Evolutionary conservation across 2,113 vertebrate genomes (phyloP).

Genomic region (Nanger granti): DNA sequence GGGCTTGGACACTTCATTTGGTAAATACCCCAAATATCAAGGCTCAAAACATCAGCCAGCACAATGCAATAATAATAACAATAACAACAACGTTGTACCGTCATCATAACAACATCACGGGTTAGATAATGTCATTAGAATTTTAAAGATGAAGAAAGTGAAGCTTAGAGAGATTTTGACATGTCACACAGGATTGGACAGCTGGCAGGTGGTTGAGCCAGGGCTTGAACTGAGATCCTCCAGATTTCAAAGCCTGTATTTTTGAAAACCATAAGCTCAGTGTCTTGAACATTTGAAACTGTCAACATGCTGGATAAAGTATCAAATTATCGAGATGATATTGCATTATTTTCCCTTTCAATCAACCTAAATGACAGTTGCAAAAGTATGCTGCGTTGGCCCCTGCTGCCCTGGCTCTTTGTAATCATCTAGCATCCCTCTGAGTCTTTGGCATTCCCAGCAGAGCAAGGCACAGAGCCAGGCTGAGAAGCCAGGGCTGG

Average conservation of each 20-base stretch:
- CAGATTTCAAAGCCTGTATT: neutral
- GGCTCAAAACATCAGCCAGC: constrained; percentile 5
- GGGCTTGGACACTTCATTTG: neutral
- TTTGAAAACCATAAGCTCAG: neutral
- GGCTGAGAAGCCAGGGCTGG: neutral
- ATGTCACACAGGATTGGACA: neutral
- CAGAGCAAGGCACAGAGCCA: neutral
- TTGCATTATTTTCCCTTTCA: constrained; percentile 24
- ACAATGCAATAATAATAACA: neutral
- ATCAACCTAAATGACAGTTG: constrained; percentile 35
- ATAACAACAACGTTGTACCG: neutral
- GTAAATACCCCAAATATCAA: neutral
- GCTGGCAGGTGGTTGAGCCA: neutral
- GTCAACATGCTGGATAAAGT: neutral
- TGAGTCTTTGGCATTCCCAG: constrained; percentile 14
- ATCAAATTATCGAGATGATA: neutral
- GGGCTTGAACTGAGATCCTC: neutral
- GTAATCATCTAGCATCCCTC: neutral
- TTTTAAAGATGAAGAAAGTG: neutral
- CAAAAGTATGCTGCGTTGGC: constrained; percentile 18
- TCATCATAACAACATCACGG: neutral
- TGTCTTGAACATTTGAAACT: neutral
- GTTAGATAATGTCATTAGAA: neutral
- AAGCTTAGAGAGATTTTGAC: neutral
- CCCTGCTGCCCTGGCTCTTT: constrained; percentile 13